Evolutionary conservation across 2,797 vertebrate species (phyloP), one percentile per base, ranked within the genome.

Genomic region (Cygnus olor): DNA sequence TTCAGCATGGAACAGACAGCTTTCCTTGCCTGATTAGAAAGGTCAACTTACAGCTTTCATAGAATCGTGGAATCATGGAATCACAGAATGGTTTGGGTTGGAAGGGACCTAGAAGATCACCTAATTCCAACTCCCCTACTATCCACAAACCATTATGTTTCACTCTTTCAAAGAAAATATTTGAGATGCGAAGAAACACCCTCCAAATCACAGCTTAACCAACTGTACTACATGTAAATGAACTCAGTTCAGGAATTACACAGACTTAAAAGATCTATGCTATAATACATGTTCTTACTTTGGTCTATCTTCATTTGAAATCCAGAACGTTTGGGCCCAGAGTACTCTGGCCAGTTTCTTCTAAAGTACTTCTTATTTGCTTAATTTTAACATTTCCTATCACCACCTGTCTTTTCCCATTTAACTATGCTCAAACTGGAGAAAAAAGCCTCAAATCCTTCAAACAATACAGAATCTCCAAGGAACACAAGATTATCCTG

Each of bases 161-260:
- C 53, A 83, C 65, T 81, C 78, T 92, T 82, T 74, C 78, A 85
- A 85, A 65, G 47, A 94, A 96, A 94, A 88, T 77, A 78, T 32
- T 63, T 93, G 81, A 95, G 65, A 79, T 47, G 44, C 30, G 88
- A 88, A 87, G 49, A 96, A 49, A 84, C 7, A 54, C 25, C 27
- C 11, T 61, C 27, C n/a, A 78, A 76, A 81, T 34, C 30, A 56
- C 27, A 69, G 45, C 51, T 70, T 74, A 87, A 66, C 40, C 22
- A 58, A 54, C 42, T 34, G 32, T 16, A 71, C 49, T 71, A 16
- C 53, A 45, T 2, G 32, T 36, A 93, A 74, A 91, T 49, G 58
- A 24, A 44, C 20, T 49, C 42, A 40, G 32, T 58, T 85, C 40
- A 72, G 36, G 58, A 92, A 82, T 60, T 42, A 80, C 30, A 36